Evolutionary conservation across 2,797 vertebrate species (phyloP).

Genomic region (Emys orbicularis): DNA sequence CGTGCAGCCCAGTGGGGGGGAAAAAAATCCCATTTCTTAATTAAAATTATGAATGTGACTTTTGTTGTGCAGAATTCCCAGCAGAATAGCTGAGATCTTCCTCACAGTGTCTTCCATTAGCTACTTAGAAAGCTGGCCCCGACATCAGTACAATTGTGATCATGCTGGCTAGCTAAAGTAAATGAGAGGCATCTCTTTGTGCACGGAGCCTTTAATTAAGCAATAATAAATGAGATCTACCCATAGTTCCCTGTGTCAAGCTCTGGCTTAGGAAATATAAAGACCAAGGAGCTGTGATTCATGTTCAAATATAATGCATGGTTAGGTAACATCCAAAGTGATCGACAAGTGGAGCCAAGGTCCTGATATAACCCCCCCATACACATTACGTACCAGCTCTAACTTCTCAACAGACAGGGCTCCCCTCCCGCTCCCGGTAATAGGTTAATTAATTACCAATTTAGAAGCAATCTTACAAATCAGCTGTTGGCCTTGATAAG

Average conservation of each 20-base stretch:
- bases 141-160: constrained; percentile 70
- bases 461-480: constrained; percentile 73
- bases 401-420: constrained; percentile 60
- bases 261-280: constrained; percentile 59
- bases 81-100: constrained; percentile 61
- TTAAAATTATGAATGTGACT: constrained; percentile 74
- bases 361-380: constrained; percentile 47
- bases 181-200: constrained; percentile 66
- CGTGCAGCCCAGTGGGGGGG: accelerated
- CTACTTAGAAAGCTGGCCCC: constrained; percentile 70
- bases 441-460: constrained; percentile 76
- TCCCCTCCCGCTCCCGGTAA: constrained; percentile 64
- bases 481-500: constrained; percentile 73
- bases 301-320: constrained; percentile 76
- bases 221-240: constrained; percentile 76
- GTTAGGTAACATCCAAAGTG: constrained; percentile 72
- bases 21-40: constrained; percentile 56
- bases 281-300: constrained; percentile 59
- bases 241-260: constrained; percentile 60
- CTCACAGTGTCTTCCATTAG: constrained; percentile 68
- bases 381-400: constrained; percentile 64
- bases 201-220: constrained; percentile 77
- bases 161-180: constrained; percentile 65
- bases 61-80: constrained; percentile 75
- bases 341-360: constrained; percentile 70